These are phyloP conservation scores for Drosophila pseudotakahashii DNA, from an alignment of 2,888 invertebrate genomes.

Conservation along the genomic window DNA sequence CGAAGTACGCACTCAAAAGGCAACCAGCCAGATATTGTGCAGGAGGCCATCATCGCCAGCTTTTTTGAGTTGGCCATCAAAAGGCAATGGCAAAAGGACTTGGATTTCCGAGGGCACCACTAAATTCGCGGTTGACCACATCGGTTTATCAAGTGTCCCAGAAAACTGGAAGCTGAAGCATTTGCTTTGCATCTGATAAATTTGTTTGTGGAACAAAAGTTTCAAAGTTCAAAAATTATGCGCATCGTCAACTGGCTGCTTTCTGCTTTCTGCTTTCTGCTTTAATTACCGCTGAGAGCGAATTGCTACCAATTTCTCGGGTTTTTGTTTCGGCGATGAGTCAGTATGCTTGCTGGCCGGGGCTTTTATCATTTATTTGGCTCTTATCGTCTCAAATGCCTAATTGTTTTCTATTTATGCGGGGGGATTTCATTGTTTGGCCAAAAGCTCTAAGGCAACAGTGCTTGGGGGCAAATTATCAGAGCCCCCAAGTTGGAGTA, in stretches of 20 bases:
- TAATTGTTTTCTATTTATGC: slow-evolving; percentile 79
- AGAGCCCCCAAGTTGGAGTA: background rate
- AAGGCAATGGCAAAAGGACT: slow-evolving; percentile 27
- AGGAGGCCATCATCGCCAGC: slow-evolving; percentile 7
- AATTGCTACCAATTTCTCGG: slow-evolving; percentile 24
- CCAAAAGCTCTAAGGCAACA: slow-evolving; percentile 54
- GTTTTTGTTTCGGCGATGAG: slow-evolving; percentile 49
- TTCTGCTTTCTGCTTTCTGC: slow-evolving; percentile 44
- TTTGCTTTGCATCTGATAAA: slow-evolving; percentile 68
- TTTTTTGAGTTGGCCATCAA: slow-evolving; percentile 10
- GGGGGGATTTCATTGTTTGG: slow-evolving; percentile 67
- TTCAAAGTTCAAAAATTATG: slow-evolving; percentile 66
- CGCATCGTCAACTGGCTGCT: slow-evolving; percentile 57
- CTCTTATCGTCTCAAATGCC: slow-evolving; percentile 68
- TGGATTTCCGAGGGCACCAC: slow-evolving; percentile 1
- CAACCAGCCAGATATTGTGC: slow-evolving; percentile 20
- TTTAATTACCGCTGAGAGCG: slow-evolving; percentile 55
- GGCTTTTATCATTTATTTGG: slow-evolving; percentile 55
- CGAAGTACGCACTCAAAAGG: slow-evolving; percentile 9
- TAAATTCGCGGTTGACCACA: slow-evolving; percentile 34
- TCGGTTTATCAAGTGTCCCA: slow-evolving; percentile 29
- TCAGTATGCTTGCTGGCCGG: slow-evolving; percentile 48
- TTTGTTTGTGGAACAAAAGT: slow-evolving; percentile 54
- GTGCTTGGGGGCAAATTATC: slow-evolving; percentile 9
- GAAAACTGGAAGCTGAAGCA: slow-evolving; percentile 14